Base-by-base conservation (phyloP, 2,888 invertebrate species). In the Ariolimax columbianus region DNA sequence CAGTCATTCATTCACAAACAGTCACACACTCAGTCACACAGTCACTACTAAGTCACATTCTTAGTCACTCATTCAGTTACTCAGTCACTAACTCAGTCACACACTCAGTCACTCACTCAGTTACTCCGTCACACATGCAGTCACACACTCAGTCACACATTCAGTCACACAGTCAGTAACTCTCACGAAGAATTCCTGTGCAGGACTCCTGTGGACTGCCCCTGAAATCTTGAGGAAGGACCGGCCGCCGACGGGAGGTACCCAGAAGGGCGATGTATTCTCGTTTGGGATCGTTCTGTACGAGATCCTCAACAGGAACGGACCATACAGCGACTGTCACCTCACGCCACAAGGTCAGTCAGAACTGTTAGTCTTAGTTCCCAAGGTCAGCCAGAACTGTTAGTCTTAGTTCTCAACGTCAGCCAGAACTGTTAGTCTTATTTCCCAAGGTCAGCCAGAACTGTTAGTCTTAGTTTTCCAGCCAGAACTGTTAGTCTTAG, bases 161-260 rank as follows among this genome's bases (percentile, higher is more conserved):
- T 19, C 36, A 59, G 59, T 26, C 59, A 68, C 19, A 36, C 26
- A 17, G 36, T 7, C 23, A 63, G 26, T 63, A n/a, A n/a, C 19
- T 3, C 23, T 17, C 11, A 68, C 36, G 11, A 36, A 23, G 6
- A 40, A 38, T 14, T 6, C 47, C 9, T 19, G 36, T 83, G 3
- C 82, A 94, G 97, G 96, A 94, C 95, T 97, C 94, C 96, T 99
- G 92, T 99, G 99, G 99, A 98, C 97, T 94, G 97, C 99, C 17
- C 99, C 99, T 0, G 99, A 99, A 79, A 84, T 93, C 63, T 88
- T 94, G 11, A 85, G 93, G 17, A 86, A 89, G 78, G 95, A 79
- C 94, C 89, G 87, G n/a, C 86, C 89, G 19, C 86, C 89, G 0
- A 68, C 87, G 47, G 77, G 88, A 47, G 97, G 97, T 0, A 96